These are phyloP conservation scores for Henricia sp. DNA, from an alignment of 53 echinoderm and acorn worm species.

Conservation along the genomic window DNA sequence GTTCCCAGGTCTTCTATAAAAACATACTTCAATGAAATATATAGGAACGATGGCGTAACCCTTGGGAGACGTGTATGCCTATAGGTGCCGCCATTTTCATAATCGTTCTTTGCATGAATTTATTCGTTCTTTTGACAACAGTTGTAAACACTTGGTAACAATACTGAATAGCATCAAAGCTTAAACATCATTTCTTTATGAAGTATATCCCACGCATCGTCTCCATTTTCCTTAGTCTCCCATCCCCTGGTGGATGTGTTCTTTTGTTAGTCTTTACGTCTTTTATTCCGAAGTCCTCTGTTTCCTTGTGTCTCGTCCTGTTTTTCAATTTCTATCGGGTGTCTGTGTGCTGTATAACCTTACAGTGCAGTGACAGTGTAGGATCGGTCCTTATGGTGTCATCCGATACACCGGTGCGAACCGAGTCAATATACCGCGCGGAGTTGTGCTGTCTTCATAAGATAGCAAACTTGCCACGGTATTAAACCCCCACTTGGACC, in stretches of 20 bases:
- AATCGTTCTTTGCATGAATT: not conserved
- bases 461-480: not conserved
- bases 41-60: not conserved
- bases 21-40: too few species aligned
- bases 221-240: constrained; percentile 4
- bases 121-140: not conserved
- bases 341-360: not conserved
- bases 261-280: not conserved
- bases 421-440: not conserved
- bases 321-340: constrained; percentile 37
- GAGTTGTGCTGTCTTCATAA: not conserved
- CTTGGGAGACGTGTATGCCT: not conserved
- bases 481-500: not conserved
- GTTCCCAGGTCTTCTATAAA: too few species aligned
- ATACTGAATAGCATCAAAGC: constrained; percentile 18
- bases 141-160: not conserved
- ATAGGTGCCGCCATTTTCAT: constrained; percentile 1
- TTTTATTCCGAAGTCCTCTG: too few species aligned
- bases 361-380: constrained; percentile 52
- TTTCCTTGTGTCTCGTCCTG: not conserved
- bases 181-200: constrained; percentile 36
- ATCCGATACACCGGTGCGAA: not conserved
- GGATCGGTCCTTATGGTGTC: not conserved
- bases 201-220: constrained; percentile 31
- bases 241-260: constrained; percentile 13